Base-by-base conservation (phyloP, 2,888 invertebrate genomes). In the Xanthia icteritia region DNA sequence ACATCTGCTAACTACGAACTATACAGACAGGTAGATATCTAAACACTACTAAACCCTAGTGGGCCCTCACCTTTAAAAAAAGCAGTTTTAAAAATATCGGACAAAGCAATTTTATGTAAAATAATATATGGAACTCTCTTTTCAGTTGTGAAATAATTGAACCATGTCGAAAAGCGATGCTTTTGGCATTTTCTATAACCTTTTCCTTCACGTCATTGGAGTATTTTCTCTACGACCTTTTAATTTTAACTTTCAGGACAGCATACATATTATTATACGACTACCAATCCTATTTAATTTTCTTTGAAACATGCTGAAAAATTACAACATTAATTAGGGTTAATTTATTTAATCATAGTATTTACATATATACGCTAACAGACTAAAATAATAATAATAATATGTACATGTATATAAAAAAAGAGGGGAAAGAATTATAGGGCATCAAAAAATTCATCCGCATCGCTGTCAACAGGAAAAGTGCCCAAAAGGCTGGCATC, bases 201-300 rank as follows among this genome's bases (percentile, higher is more conserved):
- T 67, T 80, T 58, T 65, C 31, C 51, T 51, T 9, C 15, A 27
- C 17, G 60, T 60, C 31, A 42, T 15, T 0, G 13, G 5, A 27
- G 56, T n/a, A 67, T 77, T 82, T 81, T 66, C 5, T 23, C 31
- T 42, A 13, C 6, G 66, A 45, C 83, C 27, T 71, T 77, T 77
- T 71, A 63, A 77, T 64, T 31, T 31, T 58, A 69, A 70, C n/a
- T 60, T 0, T 42, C 61, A 13, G 11, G 11, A 48, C 17, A 31
- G 11, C 13, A 11, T 31, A 31, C n/a, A 31, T 31, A 31, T 31
- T 31, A 42, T 42, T 20, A 17, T 31, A 48, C 6, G 15, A 68
- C 3, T 36, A 58, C 20, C 15, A 36, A 45, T 11, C 36, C 27
- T n/a, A 23, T 66, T 69, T 13, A 65, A 27, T 76, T 76, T 66